phyloP scores from a whole-genome alignment of 1,140 invertebrate genomes.

The Drosophila murphyi region DNA sequence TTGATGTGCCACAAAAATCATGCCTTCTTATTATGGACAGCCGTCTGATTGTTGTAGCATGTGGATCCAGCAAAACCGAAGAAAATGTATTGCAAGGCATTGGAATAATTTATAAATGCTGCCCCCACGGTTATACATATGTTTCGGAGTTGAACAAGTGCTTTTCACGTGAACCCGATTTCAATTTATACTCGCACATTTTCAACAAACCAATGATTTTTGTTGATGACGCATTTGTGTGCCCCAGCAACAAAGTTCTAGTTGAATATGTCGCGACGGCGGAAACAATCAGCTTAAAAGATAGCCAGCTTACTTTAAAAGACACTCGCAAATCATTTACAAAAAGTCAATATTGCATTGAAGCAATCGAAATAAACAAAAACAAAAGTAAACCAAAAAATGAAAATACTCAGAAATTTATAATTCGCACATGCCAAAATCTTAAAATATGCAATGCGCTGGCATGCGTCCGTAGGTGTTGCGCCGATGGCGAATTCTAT shows the following conservation, averaged over 20 bases:
- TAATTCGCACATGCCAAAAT: constrained; percentile 81
- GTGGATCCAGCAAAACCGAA: neutral
- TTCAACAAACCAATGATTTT: constrained; percentile 51
- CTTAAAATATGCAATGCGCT: constrained; percentile 44
- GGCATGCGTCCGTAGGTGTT: constrained; percentile 84
- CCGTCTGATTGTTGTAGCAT: constrained; percentile 20
- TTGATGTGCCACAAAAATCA: constrained; percentile 13
- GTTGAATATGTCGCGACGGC: constrained; percentile 51
- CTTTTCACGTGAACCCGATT: constrained; percentile 16
- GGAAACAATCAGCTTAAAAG: constrained; percentile 21
- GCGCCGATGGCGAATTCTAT: constrained; percentile 76
- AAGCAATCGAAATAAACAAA: constrained; percentile 30
- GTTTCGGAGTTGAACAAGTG: constrained; percentile 44
- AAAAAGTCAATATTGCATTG: constrained; percentile 55
- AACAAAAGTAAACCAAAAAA: neutral
- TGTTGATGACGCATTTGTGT: constrained; percentile 43
- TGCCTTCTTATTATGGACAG: constrained; percentile 29
- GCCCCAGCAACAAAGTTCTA: constrained; percentile 48
- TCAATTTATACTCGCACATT: constrained; percentile 39
- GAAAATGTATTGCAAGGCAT: constrained; percentile 10
- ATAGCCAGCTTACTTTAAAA: constrained; percentile 27
- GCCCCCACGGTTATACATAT: constrained; percentile 54
- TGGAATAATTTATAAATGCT: constrained; percentile 61
- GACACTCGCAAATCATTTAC: constrained; percentile 20
- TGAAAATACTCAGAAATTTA: constrained; percentile 32